A percentile compares a stretch with the other conserved stretches of the same genome.
These are phyloP conservation scores for Axinella damicornis DNA, from an alignment of 37 sponge, comb jelly and placozoan species.

Conservation along the genomic window DNA sequence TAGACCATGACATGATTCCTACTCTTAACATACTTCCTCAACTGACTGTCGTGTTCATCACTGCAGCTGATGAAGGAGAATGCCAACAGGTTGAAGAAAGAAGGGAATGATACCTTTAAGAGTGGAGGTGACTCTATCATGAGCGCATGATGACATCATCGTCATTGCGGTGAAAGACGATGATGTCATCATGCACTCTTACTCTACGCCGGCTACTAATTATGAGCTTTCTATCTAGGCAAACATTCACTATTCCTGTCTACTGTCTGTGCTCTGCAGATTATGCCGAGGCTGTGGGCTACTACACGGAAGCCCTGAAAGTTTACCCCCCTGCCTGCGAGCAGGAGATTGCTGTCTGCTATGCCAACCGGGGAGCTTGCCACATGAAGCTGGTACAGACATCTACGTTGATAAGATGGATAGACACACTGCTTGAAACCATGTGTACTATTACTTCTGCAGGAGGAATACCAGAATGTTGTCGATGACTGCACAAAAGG, in stretches of 20 bases:
- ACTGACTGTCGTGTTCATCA: too few species aligned
- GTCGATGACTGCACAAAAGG: constrained; percentile 83
- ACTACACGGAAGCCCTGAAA: constrained; percentile 71
- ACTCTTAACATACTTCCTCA: too few species aligned
- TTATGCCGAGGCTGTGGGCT: constrained; percentile 59
- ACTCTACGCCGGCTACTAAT: too few species aligned
- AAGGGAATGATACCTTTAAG: constrained; percentile 76
- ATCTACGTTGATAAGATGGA: too few species aligned
- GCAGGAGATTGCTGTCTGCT: constrained; percentile 73
- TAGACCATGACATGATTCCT: too few species aligned
- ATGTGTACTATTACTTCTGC: neutral
- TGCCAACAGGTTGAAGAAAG: constrained; percentile 51
- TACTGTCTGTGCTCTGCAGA: constrained; percentile 45
- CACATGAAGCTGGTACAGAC: constrained; percentile 69
- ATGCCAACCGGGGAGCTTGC: constrained; percentile 88
- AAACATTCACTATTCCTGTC: too few species aligned
- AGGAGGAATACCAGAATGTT: constrained; percentile 70
- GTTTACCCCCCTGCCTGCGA: constrained; percentile 62
- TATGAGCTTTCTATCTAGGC: too few species aligned
- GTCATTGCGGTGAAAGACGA: too few species aligned
- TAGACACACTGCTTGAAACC: too few species aligned
- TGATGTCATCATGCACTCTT: too few species aligned
- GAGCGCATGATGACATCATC: too few species aligned
- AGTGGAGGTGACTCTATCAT: constrained; percentile 79
- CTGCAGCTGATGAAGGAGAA: constrained; percentile 62